Evolutionary conservation across 2,797 vertebrate genomes (phyloP).

Genomic region (Craterocephalus amniculus): DNA sequence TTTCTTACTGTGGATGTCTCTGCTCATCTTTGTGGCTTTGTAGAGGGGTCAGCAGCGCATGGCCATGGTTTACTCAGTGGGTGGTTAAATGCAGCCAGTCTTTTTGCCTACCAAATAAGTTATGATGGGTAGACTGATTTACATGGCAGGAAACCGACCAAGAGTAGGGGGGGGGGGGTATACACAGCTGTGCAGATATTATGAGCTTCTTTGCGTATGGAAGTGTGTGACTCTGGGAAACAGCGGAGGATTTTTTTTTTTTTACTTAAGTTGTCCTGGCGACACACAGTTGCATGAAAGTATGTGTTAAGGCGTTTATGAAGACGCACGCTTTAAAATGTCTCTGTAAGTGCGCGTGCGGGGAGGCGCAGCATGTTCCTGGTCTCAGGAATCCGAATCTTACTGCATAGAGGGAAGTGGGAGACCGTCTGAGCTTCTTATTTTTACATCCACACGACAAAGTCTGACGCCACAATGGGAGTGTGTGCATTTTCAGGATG

Average conservation of each 20-base stretch:
- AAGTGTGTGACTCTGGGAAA: constrained; percentile 18
- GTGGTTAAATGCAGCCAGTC: constrained; percentile 68
- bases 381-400: constrained; percentile 43
- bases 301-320: constrained; percentile 75
- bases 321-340: constrained; percentile 67
- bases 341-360: constrained; percentile 43
- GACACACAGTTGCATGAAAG: constrained; percentile 57
- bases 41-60: constrained; percentile 72
- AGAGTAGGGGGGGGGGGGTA: constrained; percentile 27
- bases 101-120: constrained; percentile 79
- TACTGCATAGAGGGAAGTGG: constrained; percentile 29
- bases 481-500: constrained; percentile 15
- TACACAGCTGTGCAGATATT: constrained; percentile 3
- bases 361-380: constrained; percentile 25
- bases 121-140: constrained; percentile 69
- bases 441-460: constrained; percentile 64
- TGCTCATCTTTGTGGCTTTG: constrained; percentile 49
- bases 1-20: constrained; percentile 18
- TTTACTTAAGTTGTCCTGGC: constrained; percentile 66
- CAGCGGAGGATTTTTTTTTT: constrained; percentile 13
- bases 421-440: constrained; percentile 57
- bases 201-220: constrained; percentile 1
- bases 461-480: constrained; percentile 29
- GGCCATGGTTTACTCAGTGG: constrained; percentile 72
- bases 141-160: constrained; percentile 77